Percentiles rank a stretch among this genome's conserved stretches.
Evolutionary conservation across 2,888 invertebrate species (phyloP).

Genomic region (Teinopalpus imperialis): DNA sequence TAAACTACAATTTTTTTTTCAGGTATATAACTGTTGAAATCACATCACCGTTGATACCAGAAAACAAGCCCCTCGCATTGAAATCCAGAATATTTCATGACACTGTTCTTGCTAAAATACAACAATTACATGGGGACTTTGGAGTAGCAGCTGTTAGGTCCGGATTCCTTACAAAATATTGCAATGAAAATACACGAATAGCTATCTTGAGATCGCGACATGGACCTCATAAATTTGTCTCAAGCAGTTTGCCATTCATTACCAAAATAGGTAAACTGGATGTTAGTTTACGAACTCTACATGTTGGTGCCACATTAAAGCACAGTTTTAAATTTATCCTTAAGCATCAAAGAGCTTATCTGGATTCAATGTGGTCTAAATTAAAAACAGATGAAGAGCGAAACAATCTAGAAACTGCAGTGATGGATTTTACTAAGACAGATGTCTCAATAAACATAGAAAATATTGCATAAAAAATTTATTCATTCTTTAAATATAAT

Average conservation of each 20-base stretch:
- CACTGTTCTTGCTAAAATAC: conserved; percentile 83
- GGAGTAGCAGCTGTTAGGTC: conserved; percentile 86
- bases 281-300: conserved; percentile 84
- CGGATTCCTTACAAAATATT: conserved; percentile 90
- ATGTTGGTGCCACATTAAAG: conserved; percentile 89
- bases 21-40: conserved; percentile 88
- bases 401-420: conserved; percentile 74
- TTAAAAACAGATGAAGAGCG: conserved; percentile 84
- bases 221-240: conserved; percentile 87
- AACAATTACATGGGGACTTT: conserved; percentile 88
- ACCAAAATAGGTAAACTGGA: conserved; percentile 84
- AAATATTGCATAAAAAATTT: conserved; percentile 47
- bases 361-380: conserved; percentile 83
- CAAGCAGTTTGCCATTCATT: conserved; percentile 86
- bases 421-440: conserved; percentile 71
- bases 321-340: conserved; percentile 89
- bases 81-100: conserved; percentile 79
- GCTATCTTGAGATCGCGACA: conserved; percentile 88
- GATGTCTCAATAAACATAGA: conserved; percentile 72
- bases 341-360: conserved; percentile 84
- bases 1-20: conserved; percentile 34
- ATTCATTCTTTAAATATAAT: too few relatives aligned
- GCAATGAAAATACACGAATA: conserved; percentile 88
- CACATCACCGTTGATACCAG: conserved; percentile 67
- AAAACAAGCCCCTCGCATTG: conserved; percentile 70